Evolutionary conservation across 2,888 invertebrate species (phyloP).

Genomic region (Mimas tiliae): DNA sequence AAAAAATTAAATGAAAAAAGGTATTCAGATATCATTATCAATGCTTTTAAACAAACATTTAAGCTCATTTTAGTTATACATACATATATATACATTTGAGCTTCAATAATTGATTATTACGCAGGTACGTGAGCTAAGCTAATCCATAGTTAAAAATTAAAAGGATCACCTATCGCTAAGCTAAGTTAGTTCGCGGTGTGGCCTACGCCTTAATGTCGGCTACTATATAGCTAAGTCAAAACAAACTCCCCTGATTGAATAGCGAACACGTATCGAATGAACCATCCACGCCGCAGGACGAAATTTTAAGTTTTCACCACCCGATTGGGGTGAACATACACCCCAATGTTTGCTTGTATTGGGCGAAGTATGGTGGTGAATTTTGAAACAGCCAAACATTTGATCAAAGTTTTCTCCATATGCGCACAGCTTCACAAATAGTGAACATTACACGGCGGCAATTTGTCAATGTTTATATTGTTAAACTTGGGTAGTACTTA

Average conservation of each 20-base stretch:
- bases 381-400: constrained; percentile 20
- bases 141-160: no score
- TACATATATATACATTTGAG: no score
- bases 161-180: no score
- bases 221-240: neutral
- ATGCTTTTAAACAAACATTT: no score
- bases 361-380: constrained; percentile 20
- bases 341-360: constrained; percentile 22
- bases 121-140: no score
- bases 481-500: neutral
- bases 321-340: constrained; percentile 11
- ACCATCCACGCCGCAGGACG: constrained; percentile 6
- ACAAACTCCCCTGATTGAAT: neutral
- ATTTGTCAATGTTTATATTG: constrained; percentile 1
- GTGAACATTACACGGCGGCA: neutral
- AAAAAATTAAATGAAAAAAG: no score
- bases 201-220: neutral
- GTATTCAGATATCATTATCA: no score
- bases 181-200: neutral
- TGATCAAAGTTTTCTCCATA: constrained; percentile 8
- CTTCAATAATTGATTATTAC: no score
- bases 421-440: constrained; percentile 10
- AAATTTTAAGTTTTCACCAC: constrained; percentile 16
- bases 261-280: constrained; percentile 12
- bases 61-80: no score